phyloP scores from a whole-genome alignment of 2,888 invertebrate species.

The Ctena decussata region DNA sequence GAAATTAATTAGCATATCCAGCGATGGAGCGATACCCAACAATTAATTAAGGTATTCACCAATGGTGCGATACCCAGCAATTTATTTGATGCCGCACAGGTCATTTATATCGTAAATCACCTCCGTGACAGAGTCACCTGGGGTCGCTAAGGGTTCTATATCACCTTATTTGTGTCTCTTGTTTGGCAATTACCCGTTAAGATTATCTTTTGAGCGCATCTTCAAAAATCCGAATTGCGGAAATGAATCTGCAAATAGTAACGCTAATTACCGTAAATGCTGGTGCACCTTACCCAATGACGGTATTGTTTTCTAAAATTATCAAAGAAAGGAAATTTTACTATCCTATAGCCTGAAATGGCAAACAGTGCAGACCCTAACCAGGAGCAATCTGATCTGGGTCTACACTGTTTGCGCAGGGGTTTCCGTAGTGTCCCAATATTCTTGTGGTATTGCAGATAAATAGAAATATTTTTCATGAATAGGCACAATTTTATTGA shows the following conservation, averaged over 20 bases:
- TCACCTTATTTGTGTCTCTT: not conserved
- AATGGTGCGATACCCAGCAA: slow-evolving; percentile 3
- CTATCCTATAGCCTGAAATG: too few species aligned
- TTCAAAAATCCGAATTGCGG: not conserved
- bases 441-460: too few species aligned
- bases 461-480: not conserved
- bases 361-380: too few species aligned
- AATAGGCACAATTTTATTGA: not conserved
- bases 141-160: not conserved
- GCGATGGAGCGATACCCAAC: not conserved
- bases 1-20: not conserved
- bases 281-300: too few species aligned
- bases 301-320: too few species aligned
- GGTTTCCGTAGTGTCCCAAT: too few species aligned
- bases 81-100: not conserved
- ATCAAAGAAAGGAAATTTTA: too few species aligned
- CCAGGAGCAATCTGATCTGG: too few species aligned
- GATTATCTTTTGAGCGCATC: not conserved
- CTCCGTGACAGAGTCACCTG: not conserved
- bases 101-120: not conserved
- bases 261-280: too few species aligned
- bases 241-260: too few species aligned
- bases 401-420: too few species aligned
- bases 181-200: not conserved
- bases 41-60: not conserved